Evolutionary conservation across 1,140 invertebrate species (phyloP), one percentile per base, ranked within the genome.

Genomic region (Anoplolepis gracilipes): DNA sequence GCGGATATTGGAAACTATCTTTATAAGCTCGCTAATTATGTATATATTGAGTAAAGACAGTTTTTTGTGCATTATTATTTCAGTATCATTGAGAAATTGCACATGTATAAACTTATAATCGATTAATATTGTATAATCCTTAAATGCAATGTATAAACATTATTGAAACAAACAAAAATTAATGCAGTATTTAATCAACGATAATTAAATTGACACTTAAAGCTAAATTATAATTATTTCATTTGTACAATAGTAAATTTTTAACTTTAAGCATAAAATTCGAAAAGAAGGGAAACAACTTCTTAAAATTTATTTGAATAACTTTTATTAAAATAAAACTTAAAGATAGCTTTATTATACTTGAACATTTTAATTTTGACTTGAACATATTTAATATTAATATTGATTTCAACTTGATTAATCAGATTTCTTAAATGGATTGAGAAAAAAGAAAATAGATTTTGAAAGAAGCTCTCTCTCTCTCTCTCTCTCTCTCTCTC

Each of bases 1-100:
- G 65, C 33, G n/a, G n/a, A 22, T 25, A 69, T 79, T 49, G 49
- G 65, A 59, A 81, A 72, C 65, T 59, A 59, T 59, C 62, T 69
- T 81, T 59, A 19, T 72, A 70, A 57, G 33, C 19, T 72, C 19
- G 7, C 4, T 59, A 72, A 81, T 70, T 81, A 10, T 81, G 36
- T 72, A 72, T 36, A 72, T 6, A 59, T 36, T 53, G 42, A 79
- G 53, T 67, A 67, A 49, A 53, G 42, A 79, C 5, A n/a, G 19
- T 76, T n/a, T 2, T 1, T 8, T 8, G 5, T 36, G n/a, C 13
- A 33, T 36, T 2, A 36, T 69, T 36, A 19, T 49, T 16, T 19
- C 22, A 30, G 2, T 57, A 59, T 11, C 16, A 3, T 59, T 25
- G 25, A 69, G 25, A 25, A 81, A 70, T 49, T 53, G 55, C 10